Evolutionary conservation across 2,888 invertebrate genomes (phyloP), one percentile per base, ranked within the genome.

Genomic region (Conops quadrifasciatus): DNA sequence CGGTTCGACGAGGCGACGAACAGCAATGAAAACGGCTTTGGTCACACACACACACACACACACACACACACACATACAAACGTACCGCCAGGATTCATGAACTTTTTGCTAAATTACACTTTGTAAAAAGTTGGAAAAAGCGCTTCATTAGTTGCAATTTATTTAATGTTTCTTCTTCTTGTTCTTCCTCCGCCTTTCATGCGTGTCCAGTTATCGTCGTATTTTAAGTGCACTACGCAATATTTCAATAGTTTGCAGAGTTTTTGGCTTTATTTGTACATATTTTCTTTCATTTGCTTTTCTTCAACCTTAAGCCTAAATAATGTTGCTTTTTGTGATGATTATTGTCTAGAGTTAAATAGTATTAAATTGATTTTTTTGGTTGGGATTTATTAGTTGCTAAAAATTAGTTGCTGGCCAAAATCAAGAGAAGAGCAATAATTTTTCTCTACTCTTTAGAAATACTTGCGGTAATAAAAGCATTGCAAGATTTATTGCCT

Each of bases 221-320:
- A 74, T 63, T 73, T 80, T 82, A 81, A 82, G 81, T 82, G 79
- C 81, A 75, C 71, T 75, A 77, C 76, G 82, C 80, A 83, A 83
- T 83, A 83, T 82, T 81, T 83, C 82, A 83, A 80, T 67, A 67
- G 53, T 66, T 56, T 66, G 2, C 28, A 26, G 58, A 26, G 53
- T 36, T 66, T 28, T 26, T 56, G 15, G 2, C 19, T 26, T 3
- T 30, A 28, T 26, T 65, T 30, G 53, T 43, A 28, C 1, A 36
- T 30, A 15, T 21, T 24, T 24, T 2, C 49, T 21, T 56, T 56
- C 13, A 36, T 30, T 9, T 47, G 16, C 9, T 28, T 64, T n/a
- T 47, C 28, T 28, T 19, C 19, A 24, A 3, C 3, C 24, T 64
- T 49, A 28, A 21, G n/a, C 5, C n/a, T 11, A 53, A 53, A 53